Conservation (phyloP, 2,888 invertebrate genomes). For the Ichneumoninae sp. region DNA sequence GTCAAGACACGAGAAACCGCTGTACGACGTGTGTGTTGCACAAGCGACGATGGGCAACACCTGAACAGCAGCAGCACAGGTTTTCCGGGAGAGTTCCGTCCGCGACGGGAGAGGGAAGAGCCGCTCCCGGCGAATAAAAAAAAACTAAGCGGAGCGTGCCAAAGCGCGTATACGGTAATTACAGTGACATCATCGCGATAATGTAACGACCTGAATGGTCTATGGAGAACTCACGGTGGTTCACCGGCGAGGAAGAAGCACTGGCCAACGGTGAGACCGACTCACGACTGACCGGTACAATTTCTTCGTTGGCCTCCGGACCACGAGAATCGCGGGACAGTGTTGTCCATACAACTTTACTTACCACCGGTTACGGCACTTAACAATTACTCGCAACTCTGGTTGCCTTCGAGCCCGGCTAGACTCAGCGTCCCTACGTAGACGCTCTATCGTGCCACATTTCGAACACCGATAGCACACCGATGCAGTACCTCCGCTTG, state of each 20-base stretch:
- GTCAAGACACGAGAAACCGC: conserved; percentile 22
- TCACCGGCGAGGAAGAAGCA: conserved; percentile 22
- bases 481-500: neutral
- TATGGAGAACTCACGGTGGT: neutral
- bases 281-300: conserved; percentile 32
- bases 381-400: neutral
- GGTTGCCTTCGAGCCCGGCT: neutral
- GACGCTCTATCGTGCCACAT: neutral
- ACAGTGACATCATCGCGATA: conserved; percentile 58
- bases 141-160: conserved; percentile 6
- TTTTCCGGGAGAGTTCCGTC: conserved; percentile 6
- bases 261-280: conserved; percentile 6
- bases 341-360: neutral
- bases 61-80: conserved; percentile 32
- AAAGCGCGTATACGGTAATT: conserved; percentile 50
- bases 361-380: neutral
- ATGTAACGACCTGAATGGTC: conserved; percentile 29
- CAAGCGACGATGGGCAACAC: conserved; percentile 33
- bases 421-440: neutral
- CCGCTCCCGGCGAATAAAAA: conserved; percentile 30
- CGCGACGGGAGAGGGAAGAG: conserved; percentile 5
- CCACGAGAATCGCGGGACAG: conserved; percentile 1
- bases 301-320: conserved; percentile 32
- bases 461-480: neutral
- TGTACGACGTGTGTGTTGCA: neutral